phyloP scores from a whole-genome alignment of 1,140 invertebrate genomes.

The Heterodera schachtii region DNA sequence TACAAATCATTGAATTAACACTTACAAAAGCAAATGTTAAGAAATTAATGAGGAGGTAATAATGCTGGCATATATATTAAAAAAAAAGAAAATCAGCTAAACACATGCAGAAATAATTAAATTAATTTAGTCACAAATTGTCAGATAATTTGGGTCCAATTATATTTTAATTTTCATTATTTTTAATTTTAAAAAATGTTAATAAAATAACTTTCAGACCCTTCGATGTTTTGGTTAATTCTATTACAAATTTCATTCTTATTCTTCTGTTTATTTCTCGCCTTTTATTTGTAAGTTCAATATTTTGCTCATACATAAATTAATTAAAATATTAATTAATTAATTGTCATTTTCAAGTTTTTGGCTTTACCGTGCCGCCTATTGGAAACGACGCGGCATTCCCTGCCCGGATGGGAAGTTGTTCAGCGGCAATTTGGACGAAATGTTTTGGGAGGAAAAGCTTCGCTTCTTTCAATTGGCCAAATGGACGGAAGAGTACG shows the following conservation, averaged over 20 bases:
- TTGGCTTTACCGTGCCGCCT: constrained; percentile 36
- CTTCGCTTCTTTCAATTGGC: constrained; percentile 36
- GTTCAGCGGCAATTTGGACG: constrained; percentile 66
- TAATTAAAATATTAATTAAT: not conserved
- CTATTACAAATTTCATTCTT: not conserved
- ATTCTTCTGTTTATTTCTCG: not conserved
- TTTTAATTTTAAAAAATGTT: not conserved
- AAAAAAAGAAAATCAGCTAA: too few relatives aligned
- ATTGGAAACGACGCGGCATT: constrained; percentile 64
- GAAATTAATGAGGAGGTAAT: too few relatives aligned
- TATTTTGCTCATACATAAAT: not conserved
- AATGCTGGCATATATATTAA: too few relatives aligned
- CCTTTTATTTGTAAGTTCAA: not conserved
- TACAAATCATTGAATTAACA: too few relatives aligned
- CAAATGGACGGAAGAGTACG: constrained; percentile 67
- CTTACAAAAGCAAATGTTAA: too few relatives aligned
- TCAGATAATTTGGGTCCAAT: not conserved
- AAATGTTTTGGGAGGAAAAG: constrained; percentile 49
- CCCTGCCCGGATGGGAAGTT: constrained; percentile 65
- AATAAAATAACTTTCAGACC: too few relatives aligned
- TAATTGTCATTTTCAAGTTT: not conserved
- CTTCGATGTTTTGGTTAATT: not conserved
- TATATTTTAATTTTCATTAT: not conserved
- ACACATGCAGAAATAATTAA: too few relatives aligned
- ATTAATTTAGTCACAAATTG: too few relatives aligned